Base-by-base conservation (phyloP, 2,888 invertebrate species). In the Pristionchus maxplancki region DNA sequence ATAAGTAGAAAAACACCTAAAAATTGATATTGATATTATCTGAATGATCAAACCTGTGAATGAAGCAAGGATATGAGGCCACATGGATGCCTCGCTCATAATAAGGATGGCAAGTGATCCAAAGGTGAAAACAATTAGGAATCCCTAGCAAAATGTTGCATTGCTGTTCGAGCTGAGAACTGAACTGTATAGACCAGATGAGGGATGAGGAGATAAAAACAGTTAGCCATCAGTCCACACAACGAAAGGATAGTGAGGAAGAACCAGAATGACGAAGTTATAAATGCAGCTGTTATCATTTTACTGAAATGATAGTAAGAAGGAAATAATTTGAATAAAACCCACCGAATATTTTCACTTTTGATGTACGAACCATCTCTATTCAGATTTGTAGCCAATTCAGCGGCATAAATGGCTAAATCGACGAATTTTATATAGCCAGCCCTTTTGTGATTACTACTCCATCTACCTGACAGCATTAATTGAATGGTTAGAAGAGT, bases 401-500 rank as follows among this genome's bases (percentile, higher is more conserved):
- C 84, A 24, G 84, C 48, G 6, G 84, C 58, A 13, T 58, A 62
- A 28, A 84, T 58, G 0, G 84, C 84, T 84, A 37, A 84, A 58
- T 31, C 11, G 8, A 6, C 20, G 11, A 0, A 40, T 44, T 67
- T 34, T 15, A 11, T 67, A 1, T 11, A 34, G 1, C 17, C n/a
- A 8, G 48, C 24, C n/a, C n/a, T n/a, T n/a, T n/a, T n/a, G n/a
- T n/a, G n/a, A n/a, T n/a, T n/a, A 50, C 4, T 24, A 34, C 13
- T 8, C 17, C 58, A 37, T 58, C 6, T 24, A 84, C 84, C 84
- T 31, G 84, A 53, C 9, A 58, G 37, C 84, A 84, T 84, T 17
- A 84, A 40, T 84, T 84, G 84, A 6, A 62, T 11, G 6, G 84
- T 84, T n/a, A 84, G 62, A 53, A 84, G 58, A 58, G 40, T 13